Conservation (phyloP, 2,888 invertebrate species). For the Boloria euphrosyne region DNA sequence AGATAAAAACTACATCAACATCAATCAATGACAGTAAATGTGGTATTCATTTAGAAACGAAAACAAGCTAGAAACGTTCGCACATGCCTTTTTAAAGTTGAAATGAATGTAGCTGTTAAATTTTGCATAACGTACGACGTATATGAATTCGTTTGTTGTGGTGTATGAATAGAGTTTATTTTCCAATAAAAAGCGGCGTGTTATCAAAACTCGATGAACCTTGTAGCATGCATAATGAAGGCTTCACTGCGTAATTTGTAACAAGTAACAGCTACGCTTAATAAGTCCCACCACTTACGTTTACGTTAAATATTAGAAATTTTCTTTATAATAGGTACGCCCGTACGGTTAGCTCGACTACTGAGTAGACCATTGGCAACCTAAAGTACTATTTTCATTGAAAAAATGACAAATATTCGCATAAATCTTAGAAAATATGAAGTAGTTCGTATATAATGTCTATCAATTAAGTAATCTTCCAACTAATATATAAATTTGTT, state of each 20-base stretch:
- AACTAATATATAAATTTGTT: too few relatives aligned
- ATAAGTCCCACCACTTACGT: too few relatives aligned
- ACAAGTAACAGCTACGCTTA: conserved; percentile 4
- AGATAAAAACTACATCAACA: background rate
- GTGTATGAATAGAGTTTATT: background rate
- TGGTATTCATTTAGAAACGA: background rate
- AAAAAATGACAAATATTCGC: too few relatives aligned
- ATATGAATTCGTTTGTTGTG: conserved; percentile 3
- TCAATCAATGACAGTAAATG: background rate
- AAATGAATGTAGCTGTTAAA: background rate
- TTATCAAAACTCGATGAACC: conserved; percentile 12
- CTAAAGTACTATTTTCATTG: too few relatives aligned
- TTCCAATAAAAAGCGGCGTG: conserved; percentile 1
- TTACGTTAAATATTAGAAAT: background rate
- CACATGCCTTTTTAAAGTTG: conserved; percentile 7
- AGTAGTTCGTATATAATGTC: too few relatives aligned
- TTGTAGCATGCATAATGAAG: conserved; percentile 46
- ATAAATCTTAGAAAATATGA: too few relatives aligned
- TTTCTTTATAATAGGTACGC: too few relatives aligned
- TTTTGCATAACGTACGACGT: background rate
- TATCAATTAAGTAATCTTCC: too few relatives aligned
- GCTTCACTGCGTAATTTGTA: conserved; percentile 16
- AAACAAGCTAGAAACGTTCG: conserved; percentile 3
- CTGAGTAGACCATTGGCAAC: too few relatives aligned
- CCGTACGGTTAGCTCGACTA: too few relatives aligned